Evolutionary conservation across 2,113 vertebrate genomes (phyloP).

Genomic region (Lota lota): DNA sequence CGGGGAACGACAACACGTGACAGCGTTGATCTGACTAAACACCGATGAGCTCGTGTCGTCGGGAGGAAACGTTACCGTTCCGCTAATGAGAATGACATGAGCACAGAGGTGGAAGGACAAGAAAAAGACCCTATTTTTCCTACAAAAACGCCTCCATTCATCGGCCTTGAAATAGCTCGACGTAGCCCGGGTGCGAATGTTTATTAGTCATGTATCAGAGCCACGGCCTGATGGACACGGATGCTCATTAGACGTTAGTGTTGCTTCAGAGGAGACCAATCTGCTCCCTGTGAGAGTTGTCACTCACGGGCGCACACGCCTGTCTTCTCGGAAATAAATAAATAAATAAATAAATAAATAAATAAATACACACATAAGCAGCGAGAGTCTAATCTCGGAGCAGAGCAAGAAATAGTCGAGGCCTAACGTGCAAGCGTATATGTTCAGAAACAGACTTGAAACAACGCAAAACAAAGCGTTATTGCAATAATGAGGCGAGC

Average conservation of each 20-base stretch:
- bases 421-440: too few relatives aligned
- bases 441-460: too few relatives aligned
- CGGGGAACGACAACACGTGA: slow-evolving; percentile 21
- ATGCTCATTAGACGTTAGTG: slow-evolving; percentile 78
- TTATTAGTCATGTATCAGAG: slow-evolving; percentile 74
- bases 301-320: slow-evolving; percentile 49
- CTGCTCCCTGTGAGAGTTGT: slow-evolving; percentile 60
- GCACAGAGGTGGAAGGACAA: slow-evolving; percentile 78
- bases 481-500: too few relatives aligned
- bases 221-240: slow-evolving; percentile 64
- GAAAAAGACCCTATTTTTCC: slow-evolving; percentile 66
- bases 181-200: slow-evolving; percentile 46
- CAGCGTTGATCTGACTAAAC: slow-evolving; percentile 46
- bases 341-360: not conserved
- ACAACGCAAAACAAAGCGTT: too few relatives aligned
- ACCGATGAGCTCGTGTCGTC: slow-evolving; percentile 47
- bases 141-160: slow-evolving; percentile 48
- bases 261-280: slow-evolving; percentile 71
- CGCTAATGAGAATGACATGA: slow-evolving; percentile 80
- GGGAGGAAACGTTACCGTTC: slow-evolving; percentile 10
- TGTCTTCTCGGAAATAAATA: slow-evolving; percentile 5
- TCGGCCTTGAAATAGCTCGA: slow-evolving; percentile 65
- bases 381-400: too few relatives aligned
- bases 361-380: too few relatives aligned
- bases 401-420: too few relatives aligned